Evolutionary conservation across 2,113 vertebrate species (phyloP), one percentile per base, ranked within the genome.

Genomic region (Fulica atra): DNA sequence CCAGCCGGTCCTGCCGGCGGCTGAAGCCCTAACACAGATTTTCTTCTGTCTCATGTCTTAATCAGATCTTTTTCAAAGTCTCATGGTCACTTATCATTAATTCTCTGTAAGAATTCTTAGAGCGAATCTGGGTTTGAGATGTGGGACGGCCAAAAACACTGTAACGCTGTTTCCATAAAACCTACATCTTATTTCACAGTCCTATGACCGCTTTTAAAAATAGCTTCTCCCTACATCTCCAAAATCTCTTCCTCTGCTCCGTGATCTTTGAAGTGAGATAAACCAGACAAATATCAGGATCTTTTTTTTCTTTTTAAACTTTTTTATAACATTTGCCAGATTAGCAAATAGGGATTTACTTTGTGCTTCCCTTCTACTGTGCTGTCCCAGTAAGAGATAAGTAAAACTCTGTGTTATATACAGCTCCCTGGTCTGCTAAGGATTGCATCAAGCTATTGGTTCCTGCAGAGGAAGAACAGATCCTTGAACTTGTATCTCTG

Each of bases 291-390:
- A 40, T 94, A 92, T 20, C 53, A 44, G 70, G 40, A 20, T 24
- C 40, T 68, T 56, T n/a, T 48, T 11, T 42, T 78, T 74, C 61
- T 89, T 83, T 35, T 5, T 2, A 12, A 11, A 26, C 16, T 48
- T n/a, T 81, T 95, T 89, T 50, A 4, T 54, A 82, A 93, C 93
- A 85, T 95, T 76, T 87, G 18, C 84, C 92, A 87, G 93, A 92
- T 95, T 95, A 94, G 59, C 78, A 82, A 89, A 57, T 38, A 68
- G 70, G 59, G 93, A 79, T 95, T 95, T 92, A 51, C 54, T 84
- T 89, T 56, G 51, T 2, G 13, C 53, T 92, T 81, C 61, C 65
- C 70, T 91, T 93, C 78, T 72, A n/a, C 87, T 48, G 26, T 60
- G 83, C 86, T 64, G 81, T 91, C 81, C 44, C 48, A 87, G 89